phyloP scores from a whole-genome alignment of 2,113 vertebrate genomes.

The Otocyon megalotis region DNA sequence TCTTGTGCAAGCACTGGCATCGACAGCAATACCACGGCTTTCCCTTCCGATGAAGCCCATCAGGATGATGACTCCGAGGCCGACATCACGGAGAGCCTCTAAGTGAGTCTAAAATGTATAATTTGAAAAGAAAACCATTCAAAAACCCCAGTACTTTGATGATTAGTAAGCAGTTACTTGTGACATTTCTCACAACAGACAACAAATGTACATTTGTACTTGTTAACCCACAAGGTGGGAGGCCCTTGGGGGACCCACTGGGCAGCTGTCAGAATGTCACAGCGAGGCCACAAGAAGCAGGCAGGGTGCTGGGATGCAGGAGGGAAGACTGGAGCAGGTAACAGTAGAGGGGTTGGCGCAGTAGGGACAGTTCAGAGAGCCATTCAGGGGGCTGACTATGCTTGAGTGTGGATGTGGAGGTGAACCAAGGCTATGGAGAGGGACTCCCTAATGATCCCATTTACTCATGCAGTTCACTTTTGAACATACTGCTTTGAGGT shows the following conservation, averaged over 20 bases:
- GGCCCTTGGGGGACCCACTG: neutral
- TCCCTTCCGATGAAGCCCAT: neutral
- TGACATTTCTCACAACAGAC: neutral
- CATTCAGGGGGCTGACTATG: no score
- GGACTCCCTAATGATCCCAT: neutral
- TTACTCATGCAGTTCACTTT: neutral
- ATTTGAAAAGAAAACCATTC: neutral
- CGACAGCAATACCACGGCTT: no score
- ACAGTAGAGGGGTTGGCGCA: accelerated
- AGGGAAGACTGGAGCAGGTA: no score
- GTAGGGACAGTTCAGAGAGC: neutral
- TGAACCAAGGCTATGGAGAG: neutral
- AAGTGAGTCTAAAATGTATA: neutral
- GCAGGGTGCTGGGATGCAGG: neutral
- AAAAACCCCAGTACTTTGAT: neutral
- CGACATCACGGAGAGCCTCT: neutral
- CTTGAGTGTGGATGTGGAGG: neutral
- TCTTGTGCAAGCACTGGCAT: neutral
- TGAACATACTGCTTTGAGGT: neutral
- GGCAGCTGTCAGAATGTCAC: accelerated
- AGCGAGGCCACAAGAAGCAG: accelerated
- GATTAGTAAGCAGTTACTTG: neutral
- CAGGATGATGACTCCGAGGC: neutral
- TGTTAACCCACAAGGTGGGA: neutral
- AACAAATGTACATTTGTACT: accelerated